These are phyloP conservation scores for Phoxinus dragarum DNA, from an alignment of 2,797 vertebrate genomes.

Conservation along the genomic window DNA sequence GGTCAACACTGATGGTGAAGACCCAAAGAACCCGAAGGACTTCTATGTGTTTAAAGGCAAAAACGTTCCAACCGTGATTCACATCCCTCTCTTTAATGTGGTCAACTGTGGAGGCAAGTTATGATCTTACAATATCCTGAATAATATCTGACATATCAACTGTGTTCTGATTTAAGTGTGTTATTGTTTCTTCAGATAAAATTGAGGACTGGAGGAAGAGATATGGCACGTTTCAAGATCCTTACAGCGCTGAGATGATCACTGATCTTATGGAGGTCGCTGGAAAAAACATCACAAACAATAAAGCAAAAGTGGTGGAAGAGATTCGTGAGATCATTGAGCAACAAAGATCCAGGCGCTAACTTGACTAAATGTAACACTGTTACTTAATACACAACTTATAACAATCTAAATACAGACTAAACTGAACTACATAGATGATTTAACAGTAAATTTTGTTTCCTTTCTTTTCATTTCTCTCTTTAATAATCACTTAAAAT, in stretches of 20 bases:
- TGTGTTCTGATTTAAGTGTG: background rate
- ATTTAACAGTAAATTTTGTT: no score
- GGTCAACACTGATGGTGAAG: background rate
- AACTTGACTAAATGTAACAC: no score
- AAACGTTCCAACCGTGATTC: no score
- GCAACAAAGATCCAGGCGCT: no score
- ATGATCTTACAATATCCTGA: no score
- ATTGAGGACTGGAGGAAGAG: background rate
- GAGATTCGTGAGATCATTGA: background rate
- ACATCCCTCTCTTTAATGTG: no score
- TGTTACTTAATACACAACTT: no score
- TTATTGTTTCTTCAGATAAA: background rate
- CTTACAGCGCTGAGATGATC: background rate
- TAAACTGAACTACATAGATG: no score
- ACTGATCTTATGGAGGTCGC: slow-evolving; percentile 18
- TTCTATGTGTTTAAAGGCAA: slow-evolving; percentile 30
- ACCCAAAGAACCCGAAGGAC: background rate
- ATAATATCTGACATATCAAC: no score
- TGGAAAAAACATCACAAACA: slow-evolving; percentile 35
- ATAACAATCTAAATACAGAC: no score
- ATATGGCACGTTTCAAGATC: rapidly evolving
- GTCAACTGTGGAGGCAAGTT: slow-evolving; percentile 20
- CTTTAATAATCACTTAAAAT: no score
- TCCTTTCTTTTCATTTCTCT: no score
- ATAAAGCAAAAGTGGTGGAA: background rate